Base-by-base conservation (phyloP, 2,113 vertebrate genomes). In the Cathartes aura region DNA sequence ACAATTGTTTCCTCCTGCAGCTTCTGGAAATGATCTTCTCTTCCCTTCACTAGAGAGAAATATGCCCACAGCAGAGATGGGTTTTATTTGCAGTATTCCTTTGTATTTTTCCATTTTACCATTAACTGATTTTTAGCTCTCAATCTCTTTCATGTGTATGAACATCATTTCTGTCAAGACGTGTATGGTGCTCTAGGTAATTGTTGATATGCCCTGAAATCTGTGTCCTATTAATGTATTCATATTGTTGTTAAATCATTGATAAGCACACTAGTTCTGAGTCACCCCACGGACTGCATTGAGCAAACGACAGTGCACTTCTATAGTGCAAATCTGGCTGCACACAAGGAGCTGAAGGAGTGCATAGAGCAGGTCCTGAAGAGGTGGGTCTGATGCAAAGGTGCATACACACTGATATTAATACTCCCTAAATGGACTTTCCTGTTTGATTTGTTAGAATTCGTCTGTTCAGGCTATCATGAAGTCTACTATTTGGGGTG, bases 21-120 rank as follows among this genome's bases (percentile, higher is more conserved):
- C 70, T 97, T 96, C 90, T 97, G 93, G 94, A 97, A 98, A 97
- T 56, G 76, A 95, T 94, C 91, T 85, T 60, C 43, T 89, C 76
- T 82, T 90, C 19, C 89, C 67, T 97, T 88, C 91, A n/a, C 89
- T 96, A 82, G 62, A 85, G 78, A 94, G 38, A 95, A 96, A 94
- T 76, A 88, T 84, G 74, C 79, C 78, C 26, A 79, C 70, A 96
- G 83, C 84, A 96, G 76, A 96, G 75, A 95, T 87, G 52, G 62
- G 8, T 68, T 96, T 97, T 96, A 47, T 88, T 96, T 91, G 56
- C 9, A 5, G 47, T 63, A 62, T 85, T 91, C 70, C 47, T 90
- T 94, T 90, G 38, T 95, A 56, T 72, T 96, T 95, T 91, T 93
- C 75, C 60, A 42, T 92, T 81, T 95, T 60, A 70, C 56, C 34